These are phyloP conservation scores for Agriopis aurantiaria DNA, from an alignment of 2,888 invertebrate species.

Conservation along the genomic window DNA sequence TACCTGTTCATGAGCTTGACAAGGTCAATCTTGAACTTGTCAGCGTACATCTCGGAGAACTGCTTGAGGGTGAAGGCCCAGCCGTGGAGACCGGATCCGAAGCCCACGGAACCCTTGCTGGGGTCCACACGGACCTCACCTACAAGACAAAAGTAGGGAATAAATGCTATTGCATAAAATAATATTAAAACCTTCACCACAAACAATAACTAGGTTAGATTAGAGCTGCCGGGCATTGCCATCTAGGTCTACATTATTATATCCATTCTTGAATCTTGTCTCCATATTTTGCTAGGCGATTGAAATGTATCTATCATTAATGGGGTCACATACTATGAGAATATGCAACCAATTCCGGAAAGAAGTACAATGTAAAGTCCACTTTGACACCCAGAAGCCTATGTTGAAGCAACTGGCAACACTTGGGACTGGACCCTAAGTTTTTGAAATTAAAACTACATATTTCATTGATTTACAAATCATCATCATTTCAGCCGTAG, in stretches of 20 bases:
- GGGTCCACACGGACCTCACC: constrained; percentile 99
- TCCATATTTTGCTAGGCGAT: background rate
- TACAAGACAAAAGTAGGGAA: constrained; percentile 42
- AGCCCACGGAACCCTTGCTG: constrained; percentile 99
- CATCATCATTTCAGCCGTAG: too few species aligned
- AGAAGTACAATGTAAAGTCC: constrained; percentile 75
- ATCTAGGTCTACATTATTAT: too few species aligned
- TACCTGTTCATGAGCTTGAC: constrained; percentile 97
- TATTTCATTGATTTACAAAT: too few species aligned
- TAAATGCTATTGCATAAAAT: background rate
- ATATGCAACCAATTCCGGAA: constrained; percentile 79
- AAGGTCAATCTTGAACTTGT: constrained; percentile 99
- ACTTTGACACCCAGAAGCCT: constrained; percentile 83
- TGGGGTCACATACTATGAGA: constrained; percentile 69
- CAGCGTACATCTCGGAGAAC: constrained; percentile 99
- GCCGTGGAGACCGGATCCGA: constrained; percentile 99
- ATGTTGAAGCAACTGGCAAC: constrained; percentile 76
- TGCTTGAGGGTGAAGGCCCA: constrained; percentile 99
- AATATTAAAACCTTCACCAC: background rate
- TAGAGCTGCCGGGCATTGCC: too few species aligned
- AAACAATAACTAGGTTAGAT: background rate
- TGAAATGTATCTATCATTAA: constrained; percentile 70
- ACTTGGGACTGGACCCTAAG: constrained; percentile 73
- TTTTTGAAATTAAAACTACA: too few species aligned
- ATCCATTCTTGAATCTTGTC: background rate